Conservation (phyloP, 2,888 invertebrate genomes). For the Leptura quadrifasciata region DNA sequence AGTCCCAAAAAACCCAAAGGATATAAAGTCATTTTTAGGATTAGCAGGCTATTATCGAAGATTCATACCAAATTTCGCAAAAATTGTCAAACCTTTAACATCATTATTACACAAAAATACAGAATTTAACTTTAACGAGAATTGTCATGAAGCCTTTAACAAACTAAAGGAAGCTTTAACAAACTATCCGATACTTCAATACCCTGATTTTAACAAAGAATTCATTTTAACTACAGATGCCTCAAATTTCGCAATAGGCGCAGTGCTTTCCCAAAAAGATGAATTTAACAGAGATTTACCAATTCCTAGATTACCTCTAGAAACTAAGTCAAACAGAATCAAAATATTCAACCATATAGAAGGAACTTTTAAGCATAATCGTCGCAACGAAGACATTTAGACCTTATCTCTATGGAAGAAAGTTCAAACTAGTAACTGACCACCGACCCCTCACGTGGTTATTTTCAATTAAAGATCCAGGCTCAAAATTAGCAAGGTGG, state of each 20-base stretch:
- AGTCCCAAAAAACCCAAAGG: no score
- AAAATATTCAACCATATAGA: not conserved
- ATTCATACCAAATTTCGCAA: no score
- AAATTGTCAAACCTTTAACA: no score
- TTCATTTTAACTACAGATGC: not conserved
- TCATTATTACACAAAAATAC: no score
- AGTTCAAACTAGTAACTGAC: not conserved
- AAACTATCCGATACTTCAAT: not conserved
- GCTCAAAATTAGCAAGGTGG: not conserved
- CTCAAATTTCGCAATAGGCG: not conserved
- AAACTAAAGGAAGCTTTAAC: no score
- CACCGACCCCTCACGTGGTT: not conserved
- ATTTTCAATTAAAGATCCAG: not conserved
- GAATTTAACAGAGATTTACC: not conserved
- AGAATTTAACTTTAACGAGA: no score
- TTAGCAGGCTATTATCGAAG: no score
- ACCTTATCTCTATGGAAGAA: not conserved
- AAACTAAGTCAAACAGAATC: not conserved
- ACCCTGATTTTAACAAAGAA: no score
- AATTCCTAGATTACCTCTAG: not conserved
- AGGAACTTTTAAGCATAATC: not conserved
- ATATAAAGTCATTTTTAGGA: no score
- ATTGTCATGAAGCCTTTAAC: no score
- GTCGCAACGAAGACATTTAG: not conserved
- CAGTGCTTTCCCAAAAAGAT: not conserved